Conservation (phyloP, 2,888 invertebrate species). For the Mythimna vitellina region DNA sequence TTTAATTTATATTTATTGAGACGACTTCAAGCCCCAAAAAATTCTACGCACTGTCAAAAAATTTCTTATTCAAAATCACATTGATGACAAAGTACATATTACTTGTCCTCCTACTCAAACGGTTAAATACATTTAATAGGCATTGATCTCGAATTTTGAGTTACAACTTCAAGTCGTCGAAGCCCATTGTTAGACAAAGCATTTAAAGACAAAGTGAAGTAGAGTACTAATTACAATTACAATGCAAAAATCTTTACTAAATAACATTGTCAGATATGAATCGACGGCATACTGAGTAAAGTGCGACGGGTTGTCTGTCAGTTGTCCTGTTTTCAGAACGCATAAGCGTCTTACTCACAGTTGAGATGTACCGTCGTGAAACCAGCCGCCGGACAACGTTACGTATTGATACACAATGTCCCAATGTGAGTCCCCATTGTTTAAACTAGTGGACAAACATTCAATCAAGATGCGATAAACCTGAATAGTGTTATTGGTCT, state of each 20-base stretch:
- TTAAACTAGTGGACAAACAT: slow-evolving; percentile 19
- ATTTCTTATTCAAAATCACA: slow-evolving; percentile 3
- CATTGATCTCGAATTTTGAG: slow-evolving; percentile 38
- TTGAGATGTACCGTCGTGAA: slow-evolving; percentile 38
- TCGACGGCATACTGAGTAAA: slow-evolving; percentile 24
- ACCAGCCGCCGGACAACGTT: slow-evolving; percentile 23
- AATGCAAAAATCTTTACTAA: slow-evolving; percentile 35
- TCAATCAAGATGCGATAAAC: slow-evolving; percentile 39
- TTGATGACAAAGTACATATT: not conserved
- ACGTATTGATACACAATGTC: slow-evolving; percentile 52
- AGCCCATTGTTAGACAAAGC: slow-evolving; percentile 22
- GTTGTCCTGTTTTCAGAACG: slow-evolving; percentile 16
- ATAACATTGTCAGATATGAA: slow-evolving; percentile 20
- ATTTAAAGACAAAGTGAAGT: slow-evolving; percentile 29
- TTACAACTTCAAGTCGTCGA: slow-evolving; percentile 32
- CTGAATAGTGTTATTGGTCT: slow-evolving; percentile 31
- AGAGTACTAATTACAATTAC: slow-evolving; percentile 54
- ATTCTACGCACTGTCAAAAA: not conserved
- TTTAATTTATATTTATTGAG: not conserved
- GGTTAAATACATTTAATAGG: slow-evolving; percentile 1
- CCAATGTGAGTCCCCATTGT: slow-evolving; percentile 44
- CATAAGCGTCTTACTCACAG: slow-evolving; percentile 43
- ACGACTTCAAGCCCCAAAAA: too few relatives aligned
- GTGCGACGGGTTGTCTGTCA: slow-evolving; percentile 40
- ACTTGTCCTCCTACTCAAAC: slow-evolving; percentile 3